A percentile compares a stretch with the other conserved stretches of the same genome.
Evolutionary conservation across 2,888 invertebrate species (phyloP).

Genomic region (Cylloceria caligata): DNA sequence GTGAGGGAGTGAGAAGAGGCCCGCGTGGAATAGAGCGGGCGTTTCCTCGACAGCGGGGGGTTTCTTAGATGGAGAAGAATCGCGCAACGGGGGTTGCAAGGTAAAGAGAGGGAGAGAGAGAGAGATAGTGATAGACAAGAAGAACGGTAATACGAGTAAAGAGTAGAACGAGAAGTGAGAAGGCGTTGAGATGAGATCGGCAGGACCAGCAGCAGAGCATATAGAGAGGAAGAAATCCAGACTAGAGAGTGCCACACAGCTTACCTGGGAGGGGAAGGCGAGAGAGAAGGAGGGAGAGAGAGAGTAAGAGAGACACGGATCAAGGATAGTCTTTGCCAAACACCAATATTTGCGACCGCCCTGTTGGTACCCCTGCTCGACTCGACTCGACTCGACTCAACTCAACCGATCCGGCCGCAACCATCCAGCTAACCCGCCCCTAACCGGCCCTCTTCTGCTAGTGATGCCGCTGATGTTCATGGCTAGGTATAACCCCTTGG

Average conservation of each 20-base stretch:
- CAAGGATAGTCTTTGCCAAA: conserved; percentile 85
- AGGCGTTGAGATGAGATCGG: conserved; percentile 54
- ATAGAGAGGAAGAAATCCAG: conserved; percentile 64
- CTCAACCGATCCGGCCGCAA: conserved; percentile 81
- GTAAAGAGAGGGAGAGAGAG: conserved; percentile 34
- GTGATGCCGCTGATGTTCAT: conserved; percentile 58
- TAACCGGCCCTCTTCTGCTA: conserved; percentile 64
- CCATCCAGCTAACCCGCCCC: conserved; percentile 75
- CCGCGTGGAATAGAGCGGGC: background rate
- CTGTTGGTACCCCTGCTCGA: conserved; percentile 83
- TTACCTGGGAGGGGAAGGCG: conserved; percentile 66
- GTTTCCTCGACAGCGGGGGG: conserved; percentile 1
- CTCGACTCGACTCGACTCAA: conserved; percentile 81
- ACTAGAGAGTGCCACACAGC: conserved; percentile 65
- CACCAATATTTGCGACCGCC: conserved; percentile 84
- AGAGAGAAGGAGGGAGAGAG: conserved; percentile 72
- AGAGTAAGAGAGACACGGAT: conserved; percentile 80
- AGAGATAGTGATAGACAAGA: conserved; percentile 49
- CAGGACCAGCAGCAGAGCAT: conserved; percentile 65
- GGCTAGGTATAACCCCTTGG: conserved; percentile 59
- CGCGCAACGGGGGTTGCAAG: conserved; percentile 53
- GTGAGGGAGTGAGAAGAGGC: conserved; percentile 34
- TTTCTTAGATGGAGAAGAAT: conserved; percentile 32
- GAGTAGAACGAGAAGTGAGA: conserved; percentile 59
- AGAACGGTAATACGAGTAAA: conserved; percentile 52